Conservation (phyloP, 2,113 vertebrate genomes). For the Alethe diademata region DNA sequence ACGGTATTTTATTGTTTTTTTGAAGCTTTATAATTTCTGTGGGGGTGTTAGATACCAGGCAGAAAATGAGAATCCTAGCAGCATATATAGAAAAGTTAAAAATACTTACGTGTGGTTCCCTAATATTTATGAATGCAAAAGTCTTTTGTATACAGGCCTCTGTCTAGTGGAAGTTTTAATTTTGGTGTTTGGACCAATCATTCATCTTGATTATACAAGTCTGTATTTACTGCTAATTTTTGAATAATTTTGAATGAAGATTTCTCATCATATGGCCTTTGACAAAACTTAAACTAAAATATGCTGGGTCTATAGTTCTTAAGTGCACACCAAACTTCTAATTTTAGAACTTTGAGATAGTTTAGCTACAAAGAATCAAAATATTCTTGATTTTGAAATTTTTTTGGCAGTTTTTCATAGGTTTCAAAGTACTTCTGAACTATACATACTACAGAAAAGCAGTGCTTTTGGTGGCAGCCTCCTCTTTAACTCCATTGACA, state of each 20-base stretch:
- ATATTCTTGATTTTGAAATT: not conserved
- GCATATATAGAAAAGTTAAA: not conserved
- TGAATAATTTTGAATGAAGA: not conserved
- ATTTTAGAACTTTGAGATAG: not conserved
- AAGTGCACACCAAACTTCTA: not conserved
- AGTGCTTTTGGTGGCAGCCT: not conserved
- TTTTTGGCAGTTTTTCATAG: not conserved
- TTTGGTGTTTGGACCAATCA: not conserved
- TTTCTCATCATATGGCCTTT: not conserved
- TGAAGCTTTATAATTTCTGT: not conserved
- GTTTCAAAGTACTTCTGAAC: not conserved
- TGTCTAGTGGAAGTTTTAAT: not conserved
- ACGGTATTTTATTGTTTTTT: not conserved
- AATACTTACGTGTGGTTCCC: not conserved
- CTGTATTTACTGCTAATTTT: not conserved
- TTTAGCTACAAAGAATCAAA: not conserved
- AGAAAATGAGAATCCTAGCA: not conserved
- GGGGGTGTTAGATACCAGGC: not conserved
- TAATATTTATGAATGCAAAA: not conserved
- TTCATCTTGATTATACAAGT: not conserved
- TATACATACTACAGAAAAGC: not conserved
- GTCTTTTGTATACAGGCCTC: not conserved
- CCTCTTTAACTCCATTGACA: not conserved
- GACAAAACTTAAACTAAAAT: not conserved
- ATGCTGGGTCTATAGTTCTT: not conserved